Evolutionary conservation across 2,888 invertebrate species (phyloP).

Genomic region (Aspidapion aeneum): DNA sequence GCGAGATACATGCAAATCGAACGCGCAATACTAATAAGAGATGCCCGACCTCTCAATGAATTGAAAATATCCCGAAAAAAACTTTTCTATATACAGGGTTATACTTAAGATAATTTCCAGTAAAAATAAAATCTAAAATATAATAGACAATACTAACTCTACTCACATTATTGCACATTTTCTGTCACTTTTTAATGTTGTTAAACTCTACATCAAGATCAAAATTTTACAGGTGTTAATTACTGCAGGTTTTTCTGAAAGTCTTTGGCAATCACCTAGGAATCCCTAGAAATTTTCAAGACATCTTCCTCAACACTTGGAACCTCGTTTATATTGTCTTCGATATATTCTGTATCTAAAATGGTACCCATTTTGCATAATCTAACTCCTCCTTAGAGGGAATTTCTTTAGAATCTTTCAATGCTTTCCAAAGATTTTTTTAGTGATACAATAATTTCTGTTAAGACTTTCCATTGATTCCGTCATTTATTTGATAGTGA

Average conservation of each 20-base stretch:
- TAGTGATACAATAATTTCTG: not conserved
- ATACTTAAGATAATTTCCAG: not conserved
- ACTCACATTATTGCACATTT: too few species aligned
- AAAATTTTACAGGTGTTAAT: too few species aligned
- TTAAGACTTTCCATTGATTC: not conserved
- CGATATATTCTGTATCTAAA: not conserved
- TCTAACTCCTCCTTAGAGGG: too few species aligned
- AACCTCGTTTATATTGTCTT: conserved; percentile 1
- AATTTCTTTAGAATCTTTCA: not conserved
- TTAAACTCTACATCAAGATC: too few species aligned
- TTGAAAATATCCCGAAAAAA: not conserved
- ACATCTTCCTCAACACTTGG: not conserved
- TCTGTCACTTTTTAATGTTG: too few species aligned
- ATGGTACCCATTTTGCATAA: not conserved
- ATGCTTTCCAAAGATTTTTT: conserved; percentile 3
- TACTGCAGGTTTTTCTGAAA: too few species aligned
- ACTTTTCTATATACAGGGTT: not conserved
- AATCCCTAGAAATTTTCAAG: not conserved
- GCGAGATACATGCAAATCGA: not conserved
- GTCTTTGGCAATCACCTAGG: too few species aligned
- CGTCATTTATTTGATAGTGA: too few species aligned
- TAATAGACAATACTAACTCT: too few species aligned
- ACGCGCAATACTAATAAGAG: not conserved
- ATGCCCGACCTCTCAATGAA: not conserved
- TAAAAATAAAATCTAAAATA: not conserved